Evolutionary conservation across 2,113 vertebrate species (phyloP).

Genomic region (Saimiri boliviensis): DNA sequence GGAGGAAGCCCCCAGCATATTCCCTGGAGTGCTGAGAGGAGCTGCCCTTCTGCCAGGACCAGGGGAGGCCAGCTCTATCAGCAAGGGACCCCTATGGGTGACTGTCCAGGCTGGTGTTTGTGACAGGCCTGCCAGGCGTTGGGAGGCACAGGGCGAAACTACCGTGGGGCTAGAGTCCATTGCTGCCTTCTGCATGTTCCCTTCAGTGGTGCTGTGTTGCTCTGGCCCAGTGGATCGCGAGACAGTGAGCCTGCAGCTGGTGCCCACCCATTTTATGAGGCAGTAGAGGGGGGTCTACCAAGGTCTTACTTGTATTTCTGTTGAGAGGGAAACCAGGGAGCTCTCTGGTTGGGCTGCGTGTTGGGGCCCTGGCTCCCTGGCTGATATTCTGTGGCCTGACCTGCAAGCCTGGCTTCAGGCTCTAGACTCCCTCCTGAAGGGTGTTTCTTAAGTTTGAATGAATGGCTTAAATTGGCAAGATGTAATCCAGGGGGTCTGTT

Average conservation of each 20-base stretch:
- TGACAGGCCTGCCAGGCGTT: rapidly evolving
- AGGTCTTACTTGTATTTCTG: neutral
- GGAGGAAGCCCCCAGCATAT: rapidly evolving
- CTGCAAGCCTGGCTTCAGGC: neutral
- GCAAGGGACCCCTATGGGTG: neutral
- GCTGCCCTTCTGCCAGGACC: neutral
- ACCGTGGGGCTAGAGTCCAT: neutral
- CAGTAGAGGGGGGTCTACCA: neutral
- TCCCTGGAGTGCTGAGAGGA: neutral
- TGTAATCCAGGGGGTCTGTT: neutral
- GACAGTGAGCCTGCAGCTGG: neutral
- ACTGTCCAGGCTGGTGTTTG: neutral
- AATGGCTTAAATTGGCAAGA: neutral
- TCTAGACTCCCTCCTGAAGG: neutral
- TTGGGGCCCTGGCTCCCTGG: neutral
- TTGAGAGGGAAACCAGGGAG: neutral
- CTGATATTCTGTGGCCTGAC: neutral
- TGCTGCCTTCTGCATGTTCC: neutral
- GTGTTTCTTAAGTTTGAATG: neutral
- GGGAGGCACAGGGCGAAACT: neutral
- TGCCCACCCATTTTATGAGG: neutral
- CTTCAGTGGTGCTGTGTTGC: rapidly evolving
- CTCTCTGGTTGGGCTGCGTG: neutral
- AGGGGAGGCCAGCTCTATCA: neutral
- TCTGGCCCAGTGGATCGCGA: rapidly evolving